Base-by-base conservation (phyloP, 1,140 invertebrate species). In the Arion vulgaris region DNA sequence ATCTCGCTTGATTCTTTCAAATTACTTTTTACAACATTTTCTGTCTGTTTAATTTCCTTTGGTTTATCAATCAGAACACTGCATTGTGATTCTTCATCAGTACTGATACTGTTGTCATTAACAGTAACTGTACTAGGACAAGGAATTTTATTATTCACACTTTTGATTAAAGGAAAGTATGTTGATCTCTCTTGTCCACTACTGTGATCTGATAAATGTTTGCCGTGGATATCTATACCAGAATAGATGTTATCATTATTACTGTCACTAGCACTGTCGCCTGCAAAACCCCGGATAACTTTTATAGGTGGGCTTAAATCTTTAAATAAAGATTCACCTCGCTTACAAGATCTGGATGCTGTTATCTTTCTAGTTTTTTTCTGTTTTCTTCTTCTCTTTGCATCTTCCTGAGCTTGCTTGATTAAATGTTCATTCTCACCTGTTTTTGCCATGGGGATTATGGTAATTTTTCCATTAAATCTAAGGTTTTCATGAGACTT, bases 371-470 rank as follows among this genome's bases (percentile, higher is more conserved):
- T 49, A 4, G 5, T 1, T 2, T 5, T 17, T 9, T 0, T 1
- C 19, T 66, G 49, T 41, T 49, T 71, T 51, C 34, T 69, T 28
- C 68, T 45, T 28, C 68, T 45, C 9, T 34, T n/a, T 38, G 38
- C 39, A 11, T 45, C 57, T 9, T n/a, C 49, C 34, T 81, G 26
- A 9, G 45, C 41, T 74, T 81, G 80, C 32, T 74, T 45, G 9
- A 36, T 74, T 23, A 81, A 39, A 71, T 73, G 72, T 32, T 38
- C 11, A 34, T 81, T 81, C 36, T 81, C 28, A 39, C 80, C 80
- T 17, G 69, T 81, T 36, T 53, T 81, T 28, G 17, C 34, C 80
- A 81, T 81, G 32, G 69, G 80, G 4, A 81, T 73, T 0, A 71
- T 39, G 11, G 32, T 74, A 15, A 53, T 73, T 34, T 73, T 41